Base-by-base conservation (phyloP, 2,888 invertebrate genomes). In the Pediacus dermestoides region DNA sequence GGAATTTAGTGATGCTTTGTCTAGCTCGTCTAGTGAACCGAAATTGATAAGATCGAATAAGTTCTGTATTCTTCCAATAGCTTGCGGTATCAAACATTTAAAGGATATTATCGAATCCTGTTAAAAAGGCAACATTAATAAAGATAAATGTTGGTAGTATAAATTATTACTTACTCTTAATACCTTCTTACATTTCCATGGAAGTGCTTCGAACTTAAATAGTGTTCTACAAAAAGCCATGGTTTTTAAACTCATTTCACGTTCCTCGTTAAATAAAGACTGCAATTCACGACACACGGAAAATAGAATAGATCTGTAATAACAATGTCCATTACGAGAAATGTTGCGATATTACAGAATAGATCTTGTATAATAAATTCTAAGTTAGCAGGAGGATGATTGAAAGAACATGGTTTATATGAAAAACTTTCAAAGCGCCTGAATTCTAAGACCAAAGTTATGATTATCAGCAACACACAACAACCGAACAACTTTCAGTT, bases 201-300 rank as follows among this genome's bases (percentile, higher is more conserved):
- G 43, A n/a, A 49, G 22, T 13, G 16, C 15, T 3, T 55, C 48
- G 11, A 48, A 46, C 43, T 51, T 57, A 27, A 60, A 52, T 57
- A 93, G 74, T 42, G 81, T 81, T 66, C 87, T 88, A 26, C 88
- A 85, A 70, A 92, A 87, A 48, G 82, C 81, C 47, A 91, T 77
- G 8, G 87, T 82, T 64, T 88, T 88, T 34, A 88, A 76, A 39
- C 85, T 78, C 51, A 84, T 78, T 63, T 91, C 91, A 8, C 88
- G 77, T 58, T 85, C 84, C 52, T 82, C 75, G 16, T 85, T 83
- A 65, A 89, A 88, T 52, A 88, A 71, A 36, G 78, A 74, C 70
- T 92, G 92, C 58, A 88, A 80, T 57, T 83, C 81, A 21, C 92
- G 81, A 48, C 89, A 88, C 37, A 86, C 74, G 16, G 70, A 69